Evolutionary conservation across 2,888 invertebrate genomes (phyloP).

Genomic region (Meganola albula): DNA sequence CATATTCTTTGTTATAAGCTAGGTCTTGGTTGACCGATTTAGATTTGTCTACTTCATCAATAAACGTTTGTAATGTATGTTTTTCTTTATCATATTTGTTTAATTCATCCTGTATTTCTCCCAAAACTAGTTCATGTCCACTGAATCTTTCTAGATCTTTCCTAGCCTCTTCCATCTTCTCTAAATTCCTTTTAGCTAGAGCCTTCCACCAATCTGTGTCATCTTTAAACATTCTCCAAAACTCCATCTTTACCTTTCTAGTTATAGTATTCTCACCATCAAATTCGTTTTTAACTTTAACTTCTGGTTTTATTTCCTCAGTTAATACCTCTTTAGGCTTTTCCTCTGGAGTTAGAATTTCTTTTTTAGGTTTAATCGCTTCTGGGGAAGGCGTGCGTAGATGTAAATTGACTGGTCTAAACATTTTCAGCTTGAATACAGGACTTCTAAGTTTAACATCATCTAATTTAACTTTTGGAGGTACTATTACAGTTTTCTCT

Average conservation of each 20-base stretch:
- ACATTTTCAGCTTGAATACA: conserved; percentile 58
- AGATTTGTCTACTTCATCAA: conserved; percentile 63
- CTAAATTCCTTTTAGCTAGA: conserved; percentile 62
- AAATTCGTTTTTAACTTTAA: conserved; percentile 17
- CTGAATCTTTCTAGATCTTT: conserved; percentile 66
- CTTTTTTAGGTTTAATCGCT: conserved; percentile 23
- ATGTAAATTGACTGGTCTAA: conserved; percentile 55
- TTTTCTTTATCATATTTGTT: conserved; percentile 59
- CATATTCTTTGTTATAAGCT: conserved; percentile 66
- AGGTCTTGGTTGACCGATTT: conserved; percentile 58
- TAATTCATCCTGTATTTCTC: conserved; percentile 54
- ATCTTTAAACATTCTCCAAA: conserved; percentile 68
- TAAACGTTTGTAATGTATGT: conserved; percentile 55
- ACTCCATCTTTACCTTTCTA: conserved; percentile 47
- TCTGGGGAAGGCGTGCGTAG: conserved; percentile 22
- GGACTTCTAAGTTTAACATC: conserved; percentile 48
- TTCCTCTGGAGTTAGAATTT: conserved; percentile 37
- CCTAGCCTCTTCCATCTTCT: conserved; percentile 68
- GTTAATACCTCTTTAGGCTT: conserved; percentile 46
- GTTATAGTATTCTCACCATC: conserved; percentile 34
- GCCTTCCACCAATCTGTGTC: conserved; percentile 73
- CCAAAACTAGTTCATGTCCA: conserved; percentile 61
- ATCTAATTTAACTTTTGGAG: conserved; percentile 33
- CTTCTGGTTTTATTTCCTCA: conserved; percentile 43
- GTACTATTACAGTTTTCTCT: conserved; percentile 27